phyloP scores from a whole-genome alignment of 2,113 vertebrate genomes.

The Dipodomys merriami region DNA sequence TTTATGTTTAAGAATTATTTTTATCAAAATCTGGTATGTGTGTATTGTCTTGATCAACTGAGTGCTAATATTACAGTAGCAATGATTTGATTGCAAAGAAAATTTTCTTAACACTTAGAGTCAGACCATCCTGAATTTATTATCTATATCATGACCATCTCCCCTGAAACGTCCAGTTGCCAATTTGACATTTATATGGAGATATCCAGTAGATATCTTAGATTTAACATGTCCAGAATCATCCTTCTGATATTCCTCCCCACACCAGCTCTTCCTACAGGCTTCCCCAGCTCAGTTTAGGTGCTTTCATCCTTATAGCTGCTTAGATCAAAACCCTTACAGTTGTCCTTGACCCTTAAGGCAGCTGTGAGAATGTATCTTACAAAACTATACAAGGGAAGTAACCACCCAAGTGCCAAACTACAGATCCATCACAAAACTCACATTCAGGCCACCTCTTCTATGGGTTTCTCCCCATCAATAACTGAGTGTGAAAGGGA shows the following conservation, averaged over 20 bases:
- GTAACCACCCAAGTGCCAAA: background rate
- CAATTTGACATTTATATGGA: slow-evolving; percentile 39
- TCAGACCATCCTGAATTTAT: background rate
- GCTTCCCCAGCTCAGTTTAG: background rate
- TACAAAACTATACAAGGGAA: background rate
- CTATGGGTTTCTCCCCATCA: background rate
- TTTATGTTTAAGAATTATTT: slow-evolving; percentile 47
- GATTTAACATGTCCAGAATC: slow-evolving; percentile 30
- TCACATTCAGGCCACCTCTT: slow-evolving; percentile 10
- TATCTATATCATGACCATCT: background rate
- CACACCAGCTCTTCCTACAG: slow-evolving; percentile 12
- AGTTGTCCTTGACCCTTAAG: background rate
- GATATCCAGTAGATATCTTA: slow-evolving; percentile 2
- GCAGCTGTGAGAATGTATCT: background rate
- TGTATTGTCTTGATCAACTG: slow-evolving; percentile 37
- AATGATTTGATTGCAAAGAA: background rate
- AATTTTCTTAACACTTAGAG: slow-evolving; percentile 31
- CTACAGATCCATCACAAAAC: background rate
- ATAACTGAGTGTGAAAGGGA: background rate
- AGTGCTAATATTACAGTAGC: slow-evolving; percentile 1
- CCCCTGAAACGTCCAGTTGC: background rate
- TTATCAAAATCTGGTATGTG: slow-evolving; percentile 10
- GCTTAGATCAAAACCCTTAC: slow-evolving; percentile 24
- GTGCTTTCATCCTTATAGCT: slow-evolving; percentile 4
- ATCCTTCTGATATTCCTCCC: slow-evolving; percentile 20